Evolutionary conservation across 2,797 vertebrate genomes (phyloP).

Genomic region (Mormyrops attenuatus): DNA sequence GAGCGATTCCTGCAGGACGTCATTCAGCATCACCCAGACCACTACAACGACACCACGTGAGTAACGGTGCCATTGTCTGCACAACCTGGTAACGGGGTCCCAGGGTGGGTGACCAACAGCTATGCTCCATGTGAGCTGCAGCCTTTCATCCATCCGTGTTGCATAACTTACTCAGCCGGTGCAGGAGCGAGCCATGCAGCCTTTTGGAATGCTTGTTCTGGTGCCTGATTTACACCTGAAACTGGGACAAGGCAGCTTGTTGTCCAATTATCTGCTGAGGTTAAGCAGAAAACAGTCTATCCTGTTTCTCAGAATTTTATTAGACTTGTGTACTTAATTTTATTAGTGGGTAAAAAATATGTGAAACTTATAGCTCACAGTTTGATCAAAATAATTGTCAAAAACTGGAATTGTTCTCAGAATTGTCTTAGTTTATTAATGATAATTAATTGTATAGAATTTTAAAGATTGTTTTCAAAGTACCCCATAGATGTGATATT

Average conservation of each 20-base stretch:
- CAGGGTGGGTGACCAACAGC: not conserved
- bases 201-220: not conserved
- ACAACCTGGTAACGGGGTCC: not conserved
- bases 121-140: not conserved
- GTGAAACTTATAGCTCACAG: not conserved
- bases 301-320: not conserved
- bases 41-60: constrained; percentile 75
- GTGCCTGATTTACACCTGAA: not conserved
- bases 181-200: no score
- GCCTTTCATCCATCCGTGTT: not conserved
- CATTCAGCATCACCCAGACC: constrained; percentile 75
- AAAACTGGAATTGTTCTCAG: not conserved
- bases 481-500: not conserved
- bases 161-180: not conserved
- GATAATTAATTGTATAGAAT: not conserved
- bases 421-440: not conserved
- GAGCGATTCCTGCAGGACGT: constrained; percentile 90
- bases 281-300: not conserved
- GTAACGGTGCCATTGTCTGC: not conserved
- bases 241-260: not conserved
- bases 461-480: not conserved
- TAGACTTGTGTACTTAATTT: not conserved
- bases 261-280: not conserved
- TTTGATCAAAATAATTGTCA: not conserved
- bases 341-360: not conserved